A percentile compares a stretch with the other conserved stretches of the same genome.
These are phyloP conservation scores for Seriola quinqueradiata DNA, from an alignment of 2,113 vertebrate species.

Conservation along the genomic window DNA sequence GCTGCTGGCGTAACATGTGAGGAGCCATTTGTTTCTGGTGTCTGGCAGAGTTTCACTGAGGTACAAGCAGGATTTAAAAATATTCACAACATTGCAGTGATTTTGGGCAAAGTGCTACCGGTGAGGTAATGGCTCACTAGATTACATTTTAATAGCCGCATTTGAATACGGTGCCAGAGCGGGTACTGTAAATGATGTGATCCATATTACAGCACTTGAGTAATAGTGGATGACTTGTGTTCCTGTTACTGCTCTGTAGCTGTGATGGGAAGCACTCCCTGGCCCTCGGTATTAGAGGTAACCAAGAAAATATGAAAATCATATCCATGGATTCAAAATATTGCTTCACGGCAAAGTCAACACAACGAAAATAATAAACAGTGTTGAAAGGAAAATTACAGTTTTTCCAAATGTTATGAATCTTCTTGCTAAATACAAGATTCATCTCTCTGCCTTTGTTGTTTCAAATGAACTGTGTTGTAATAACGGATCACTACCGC, in stretches of 20 bases:
- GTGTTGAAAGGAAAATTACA: background rate
- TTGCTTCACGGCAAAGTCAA: conserved; percentile 38
- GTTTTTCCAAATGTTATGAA: background rate
- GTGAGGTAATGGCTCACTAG: conserved; percentile 79
- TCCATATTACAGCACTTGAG: conserved; percentile 51
- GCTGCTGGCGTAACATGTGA: conserved; percentile 76
- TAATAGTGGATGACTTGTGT: conserved; percentile 37
- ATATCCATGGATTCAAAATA: conserved; percentile 50
- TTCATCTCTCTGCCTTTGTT: background rate
- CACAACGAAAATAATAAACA: conserved; percentile 24
- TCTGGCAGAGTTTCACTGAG: conserved; percentile 64
- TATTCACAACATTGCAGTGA: conserved; percentile 71
- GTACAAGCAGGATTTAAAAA: conserved; percentile 72
- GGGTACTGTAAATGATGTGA: conserved; percentile 72
- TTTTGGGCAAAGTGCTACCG: conserved; percentile 69
- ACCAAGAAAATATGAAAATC: conserved; percentile 44
- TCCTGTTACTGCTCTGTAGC: conserved; percentile 54
- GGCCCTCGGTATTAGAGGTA: conserved; percentile 30
- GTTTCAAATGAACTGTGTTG: background rate
- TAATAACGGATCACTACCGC: conserved; percentile 42
- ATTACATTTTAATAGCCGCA: conserved; percentile 74
- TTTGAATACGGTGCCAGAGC: conserved; percentile 57
- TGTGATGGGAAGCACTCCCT: conserved; percentile 49
- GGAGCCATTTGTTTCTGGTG: conserved; percentile 62
- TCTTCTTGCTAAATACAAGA: background rate